Evolutionary conservation across 2,113 vertebrate genomes (phyloP).

Genomic region (Cheirogaleus medius): DNA sequence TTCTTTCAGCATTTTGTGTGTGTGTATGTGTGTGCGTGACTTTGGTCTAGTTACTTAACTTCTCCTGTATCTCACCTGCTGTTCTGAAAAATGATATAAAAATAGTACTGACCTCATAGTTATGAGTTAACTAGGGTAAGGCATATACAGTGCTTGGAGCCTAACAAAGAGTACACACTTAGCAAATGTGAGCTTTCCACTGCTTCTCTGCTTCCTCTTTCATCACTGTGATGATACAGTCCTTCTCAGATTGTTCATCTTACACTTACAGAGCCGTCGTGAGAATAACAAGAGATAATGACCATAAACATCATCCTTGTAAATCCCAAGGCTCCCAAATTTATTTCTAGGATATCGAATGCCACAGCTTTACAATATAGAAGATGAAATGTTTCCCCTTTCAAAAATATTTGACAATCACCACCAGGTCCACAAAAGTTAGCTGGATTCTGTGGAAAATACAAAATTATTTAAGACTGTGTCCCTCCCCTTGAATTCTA

Average conservation of each 20-base stretch:
- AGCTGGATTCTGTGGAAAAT: not conserved
- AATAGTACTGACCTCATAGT: not conserved
- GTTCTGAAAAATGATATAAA: not conserved
- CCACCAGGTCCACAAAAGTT: not conserved
- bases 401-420: slow-evolving; percentile 10
- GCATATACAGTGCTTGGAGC: not conserved
- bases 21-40: not conserved
- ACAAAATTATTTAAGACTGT: not conserved
- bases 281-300: not conserved
- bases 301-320: not conserved
- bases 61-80: not conserved
- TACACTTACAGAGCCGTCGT: not conserved
- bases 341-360: not conserved
- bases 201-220: not conserved
- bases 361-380: not conserved
- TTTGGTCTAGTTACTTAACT: not conserved
- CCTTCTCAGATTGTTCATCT: not conserved
- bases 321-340: not conserved
- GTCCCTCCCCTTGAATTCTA: not conserved
- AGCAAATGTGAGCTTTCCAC: not conserved
- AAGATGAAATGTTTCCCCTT: slow-evolving; percentile 22
- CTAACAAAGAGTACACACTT: not conserved
- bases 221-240: not conserved
- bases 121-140: not conserved
- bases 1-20: not conserved